A percentile compares a stretch with the other conserved stretches of the same genome.
These are phyloP conservation scores for Sphyrna mokarran DNA, from an alignment of 2,113 vertebrate genomes.

Conservation along the genomic window DNA sequence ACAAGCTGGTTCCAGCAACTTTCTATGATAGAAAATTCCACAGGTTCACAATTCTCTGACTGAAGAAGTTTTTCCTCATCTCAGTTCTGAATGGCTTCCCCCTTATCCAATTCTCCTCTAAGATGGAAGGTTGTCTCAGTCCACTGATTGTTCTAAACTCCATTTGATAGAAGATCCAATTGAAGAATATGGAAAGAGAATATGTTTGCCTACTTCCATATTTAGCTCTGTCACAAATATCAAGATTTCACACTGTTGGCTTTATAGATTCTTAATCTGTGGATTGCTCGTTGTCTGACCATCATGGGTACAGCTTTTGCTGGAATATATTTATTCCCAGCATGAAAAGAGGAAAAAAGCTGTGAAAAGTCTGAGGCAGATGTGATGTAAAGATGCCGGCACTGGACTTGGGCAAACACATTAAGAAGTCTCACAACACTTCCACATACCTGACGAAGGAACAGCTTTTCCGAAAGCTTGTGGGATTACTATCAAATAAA, in stretches of 20 bases:
- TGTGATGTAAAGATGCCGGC: too few relatives aligned
- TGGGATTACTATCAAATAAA: too few relatives aligned
- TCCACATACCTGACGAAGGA: too few relatives aligned
- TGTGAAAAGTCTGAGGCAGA: neutral
- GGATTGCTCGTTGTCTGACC: neutral
- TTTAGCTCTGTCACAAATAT: neutral
- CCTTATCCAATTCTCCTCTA: neutral
- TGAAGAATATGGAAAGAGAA: neutral
- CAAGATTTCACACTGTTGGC: neutral
- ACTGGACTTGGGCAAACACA: too few relatives aligned
- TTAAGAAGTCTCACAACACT: too few relatives aligned
- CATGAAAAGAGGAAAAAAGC: neutral
- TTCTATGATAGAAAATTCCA: too few relatives aligned
- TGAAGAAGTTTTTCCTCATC: too few relatives aligned
- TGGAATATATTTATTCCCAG: neutral
- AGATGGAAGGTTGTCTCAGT: neutral
- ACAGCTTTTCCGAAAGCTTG: too few relatives aligned
- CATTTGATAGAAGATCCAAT: neutral
- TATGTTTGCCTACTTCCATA: neutral
- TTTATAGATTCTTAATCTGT: neutral
- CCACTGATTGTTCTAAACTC: neutral
- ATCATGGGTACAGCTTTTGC: neutral
- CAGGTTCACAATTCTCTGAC: too few relatives aligned
- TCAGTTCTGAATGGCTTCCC: too few relatives aligned
- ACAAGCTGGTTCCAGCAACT: too few relatives aligned